Base-by-base conservation (phyloP, 2,888 invertebrate genomes). In the Tanaodytes sp. region DNA sequence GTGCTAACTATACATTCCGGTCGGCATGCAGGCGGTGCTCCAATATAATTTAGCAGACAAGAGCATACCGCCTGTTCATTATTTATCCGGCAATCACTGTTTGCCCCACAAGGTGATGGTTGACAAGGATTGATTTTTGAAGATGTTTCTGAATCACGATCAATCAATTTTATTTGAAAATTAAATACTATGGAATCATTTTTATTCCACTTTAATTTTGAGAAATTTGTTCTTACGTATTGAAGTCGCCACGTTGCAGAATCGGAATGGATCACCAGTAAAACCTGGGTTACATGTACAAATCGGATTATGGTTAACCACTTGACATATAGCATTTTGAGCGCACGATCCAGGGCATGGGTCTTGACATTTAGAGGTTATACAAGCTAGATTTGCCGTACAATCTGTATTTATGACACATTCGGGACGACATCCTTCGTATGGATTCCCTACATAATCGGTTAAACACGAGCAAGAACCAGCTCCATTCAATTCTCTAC, bases 311-410 rank as follows among this genome's bases (percentile, higher is more conserved):
- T 90, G 94, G 78, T 94, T 93, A 54, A 92, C 89, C 12, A 93
- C 92, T 77, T 91, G 90, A 80, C 95, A 95, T 59, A 91, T 87
- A 1, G 94, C 92, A 79, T 91, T 91, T 51, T 88, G 85, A 8
- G 93, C 95, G 80, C 95, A 95, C 76, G 91, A 91, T 71, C 92
- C 92, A n/a, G 90, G 89, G 77, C 95, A 95, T 3, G 95, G 95
- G 85, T 95, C 90, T n/a, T 88, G 85, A 80, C 96, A 96, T 85
- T 93, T 93, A 63, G 91, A 91, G 67, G 90, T 89, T 30, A 92
- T 86, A 79, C 96, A 96, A 6, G 94, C 91, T 78, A 90, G 90
- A 78, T 92, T 90, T 48, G 89, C 85, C 1, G 91, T 86, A 84
- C 95, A 95, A 78, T 95, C 94, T 0, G 90, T 88, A 81, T 92